Evolutionary conservation across 1,140 invertebrate genomes (phyloP), one percentile per base, ranked within the genome.

Genomic region (Forficula auricularia): DNA sequence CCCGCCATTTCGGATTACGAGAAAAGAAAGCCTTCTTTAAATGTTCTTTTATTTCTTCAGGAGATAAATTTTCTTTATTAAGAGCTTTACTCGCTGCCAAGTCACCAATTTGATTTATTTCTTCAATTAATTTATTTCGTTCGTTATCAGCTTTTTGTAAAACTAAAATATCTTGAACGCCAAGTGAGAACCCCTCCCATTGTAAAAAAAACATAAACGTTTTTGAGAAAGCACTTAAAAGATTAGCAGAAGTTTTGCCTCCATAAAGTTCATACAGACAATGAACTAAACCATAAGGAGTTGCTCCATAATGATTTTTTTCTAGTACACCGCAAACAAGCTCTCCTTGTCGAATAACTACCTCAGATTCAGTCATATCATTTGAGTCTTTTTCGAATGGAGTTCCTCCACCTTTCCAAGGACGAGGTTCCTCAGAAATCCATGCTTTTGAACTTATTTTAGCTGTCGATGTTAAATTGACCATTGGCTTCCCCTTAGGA

Each of bases 241-340:
- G 58, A 27, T 73, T 67, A 20, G 75, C 77, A 2, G 91, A 89
- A 44, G 75, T 75, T 36, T 70, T 62, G 19, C 85, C 88, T 3
- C 95, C 94, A 64, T 99, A 98, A 7, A 98, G 58, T 70, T 95
- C 91, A 63, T 83, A 92, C 59, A 91, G 77, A 49, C 82, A 82
- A 57, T 98, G 92, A 13, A 95, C 74, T 9, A 99, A 68, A 52
- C 94, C 86, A 62, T 84, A 96, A 3, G 83, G 76, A 1, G 92
- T 92, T 0, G 92, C 79, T 14, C 96, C 96, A 62, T 89, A 92
- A 57, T 97, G 92, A 20, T 77, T 82, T 64, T 99, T 99, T 62
- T 99, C 96, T 30, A 99, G 64, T n/a, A 99, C 78, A 3, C 96
- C 96, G 52, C 69, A 77, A 1, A 98, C 55, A 7, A 99, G 62